Evolutionary conservation across 2,888 invertebrate species (phyloP).

Genomic region (Papilio protenor): DNA sequence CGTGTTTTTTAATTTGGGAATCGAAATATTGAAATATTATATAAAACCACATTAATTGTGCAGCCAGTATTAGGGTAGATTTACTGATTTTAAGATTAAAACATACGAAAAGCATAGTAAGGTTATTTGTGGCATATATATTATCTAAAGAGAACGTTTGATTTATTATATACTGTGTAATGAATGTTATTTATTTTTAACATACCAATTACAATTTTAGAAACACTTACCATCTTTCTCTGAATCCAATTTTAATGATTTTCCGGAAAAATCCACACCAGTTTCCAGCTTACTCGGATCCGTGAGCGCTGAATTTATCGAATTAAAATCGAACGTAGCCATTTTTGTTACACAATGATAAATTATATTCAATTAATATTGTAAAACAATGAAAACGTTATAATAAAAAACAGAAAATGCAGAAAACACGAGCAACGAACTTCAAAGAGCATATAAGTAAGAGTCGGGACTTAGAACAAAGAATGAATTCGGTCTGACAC

Average conservation of each 20-base stretch:
- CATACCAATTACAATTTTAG: background rate
- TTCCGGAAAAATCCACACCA: conserved; percentile 93
- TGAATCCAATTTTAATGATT: conserved; percentile 90
- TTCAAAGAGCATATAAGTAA: no score
- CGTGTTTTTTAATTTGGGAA: no score
- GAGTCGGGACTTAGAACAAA: no score
- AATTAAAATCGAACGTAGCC: conserved; percentile 82
- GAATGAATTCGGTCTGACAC: no score
- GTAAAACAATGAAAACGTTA: conserved; percentile 46
- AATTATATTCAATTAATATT: conserved; percentile 50
- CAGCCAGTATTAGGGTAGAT: background rate
- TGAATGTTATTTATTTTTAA: background rate
- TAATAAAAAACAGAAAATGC: conserved; percentile 13
- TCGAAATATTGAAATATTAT: no score
- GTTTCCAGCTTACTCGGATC: conserved; percentile 71
- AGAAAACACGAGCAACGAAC: conserved; percentile 62
- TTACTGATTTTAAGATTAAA: background rate
- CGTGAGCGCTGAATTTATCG: conserved; percentile 79
- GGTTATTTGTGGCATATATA: background rate
- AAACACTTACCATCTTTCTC: conserved; percentile 89
- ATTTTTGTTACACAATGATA: conserved; percentile 60
- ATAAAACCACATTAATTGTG: background rate
- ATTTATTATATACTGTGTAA: conserved; percentile 18
- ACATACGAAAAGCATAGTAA: background rate
- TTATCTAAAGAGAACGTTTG: background rate